Evolutionary conservation across 2,888 invertebrate genomes (phyloP), one percentile per base, ranked within the genome.

Genomic region (Agriopis leucophaearia): DNA sequence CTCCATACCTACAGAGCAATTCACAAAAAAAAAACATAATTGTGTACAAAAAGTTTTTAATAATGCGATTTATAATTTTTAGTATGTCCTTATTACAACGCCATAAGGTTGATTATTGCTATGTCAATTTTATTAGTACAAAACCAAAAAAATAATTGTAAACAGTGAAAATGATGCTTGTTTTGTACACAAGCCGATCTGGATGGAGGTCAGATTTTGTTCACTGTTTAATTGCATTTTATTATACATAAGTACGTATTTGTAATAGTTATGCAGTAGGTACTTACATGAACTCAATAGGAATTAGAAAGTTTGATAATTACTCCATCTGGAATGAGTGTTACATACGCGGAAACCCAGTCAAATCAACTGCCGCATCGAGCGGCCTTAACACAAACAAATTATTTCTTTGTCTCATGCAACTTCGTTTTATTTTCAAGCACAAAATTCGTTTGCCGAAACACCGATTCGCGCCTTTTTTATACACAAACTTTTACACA

Each of bases 401-500:
- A 61, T 61, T 66, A 69, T 73, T 69, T 75, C 83, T 87, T 89
- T 83, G 86, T 86, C 82, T 80, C 73, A 69, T 64, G 75, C 73
- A 75, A 78, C 77, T 79, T 82, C 73, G 68, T 78, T 78, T 78
- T 79, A 80, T 82, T 82, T 83, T 81, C 74, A 67, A 75, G 64
- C 60, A 77, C 50, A 74, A 76, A 74, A 71, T 77, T 77, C 77
- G 81, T 51, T 44, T 8, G 64, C 68, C 85, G 85, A 85, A 80
- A 78, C 74, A 78, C 72, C 73, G 73, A 81, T 93, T 94, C 91
- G 92, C 93, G 93, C 93, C 93, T 90, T 93, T 92, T 93, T 90
- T 78, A 75, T 76, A 77, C 65, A 74, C 73, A 73, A 78, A 74
- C 84, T 86, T 87, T 83, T 74, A 81, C 69, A 74, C 78, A 75